phyloP scores from a whole-genome alignment of 2,888 invertebrate species.

The Himalopsyche tibetana region DNA sequence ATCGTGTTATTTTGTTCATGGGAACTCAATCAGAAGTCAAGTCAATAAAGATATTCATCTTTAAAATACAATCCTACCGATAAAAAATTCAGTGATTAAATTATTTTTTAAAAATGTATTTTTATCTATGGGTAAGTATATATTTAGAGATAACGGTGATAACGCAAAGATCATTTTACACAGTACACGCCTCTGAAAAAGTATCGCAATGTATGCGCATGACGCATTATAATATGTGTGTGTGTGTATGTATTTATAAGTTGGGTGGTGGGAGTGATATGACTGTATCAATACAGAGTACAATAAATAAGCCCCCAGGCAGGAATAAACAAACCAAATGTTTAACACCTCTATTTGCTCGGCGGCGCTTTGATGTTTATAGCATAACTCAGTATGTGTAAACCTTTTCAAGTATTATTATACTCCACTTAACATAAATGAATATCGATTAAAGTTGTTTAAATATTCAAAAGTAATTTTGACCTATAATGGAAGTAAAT shows the following conservation, averaged over 20 bases:
- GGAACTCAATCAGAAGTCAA: too few species aligned
- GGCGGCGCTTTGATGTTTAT: conserved; percentile 64
- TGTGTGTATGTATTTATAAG: not conserved
- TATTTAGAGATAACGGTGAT: not conserved
- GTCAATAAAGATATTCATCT: too few species aligned
- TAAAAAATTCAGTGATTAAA: too few species aligned
- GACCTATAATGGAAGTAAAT: too few species aligned
- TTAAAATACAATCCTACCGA: too few species aligned
- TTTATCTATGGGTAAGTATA: not conserved
- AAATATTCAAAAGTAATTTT: too few species aligned
- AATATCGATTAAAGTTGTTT: too few species aligned
- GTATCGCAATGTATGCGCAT: not conserved
- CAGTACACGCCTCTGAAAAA: not conserved
- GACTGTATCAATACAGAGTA: conserved; percentile 62
- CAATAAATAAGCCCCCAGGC: conserved; percentile 63
- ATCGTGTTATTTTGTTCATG: too few species aligned
- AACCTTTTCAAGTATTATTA: not conserved
- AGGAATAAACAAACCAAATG: conserved; percentile 64
- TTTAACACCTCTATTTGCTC: conserved; percentile 65
- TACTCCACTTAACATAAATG: too few species aligned
- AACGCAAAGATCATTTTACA: conserved; percentile 14
- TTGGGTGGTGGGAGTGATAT: conserved; percentile 51
- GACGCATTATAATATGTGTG: conserved; percentile 3
- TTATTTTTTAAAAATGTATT: too few species aligned
- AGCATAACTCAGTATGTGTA: not conserved